Base-by-base conservation (phyloP, 2,113 vertebrate genomes). In the Cervus canadensis region DNA sequence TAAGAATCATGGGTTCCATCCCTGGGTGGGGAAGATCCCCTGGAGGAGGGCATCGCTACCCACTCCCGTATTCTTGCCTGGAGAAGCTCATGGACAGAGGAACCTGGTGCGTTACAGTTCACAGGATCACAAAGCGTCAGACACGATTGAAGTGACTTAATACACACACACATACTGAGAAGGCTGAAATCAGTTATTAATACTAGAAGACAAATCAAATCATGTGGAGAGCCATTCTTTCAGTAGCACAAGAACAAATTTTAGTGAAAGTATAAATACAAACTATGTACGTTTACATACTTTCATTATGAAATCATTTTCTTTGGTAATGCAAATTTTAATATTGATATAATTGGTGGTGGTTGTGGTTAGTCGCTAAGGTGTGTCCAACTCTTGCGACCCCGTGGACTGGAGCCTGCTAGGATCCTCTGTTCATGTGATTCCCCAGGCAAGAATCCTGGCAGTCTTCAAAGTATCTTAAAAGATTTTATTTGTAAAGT, bases 261-360 rank as follows among this genome's bases (percentile, higher is more conserved):
- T 93, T 88, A 50, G 52, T 92, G 64, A 94, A 84, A 87, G 11
- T 28, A 21, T 64, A 62, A 74, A 81, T 17, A 87, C 4, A 57
- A 90, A 84, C 16, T 67, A 36, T 40, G 12, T 33, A 57, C 23
- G 2, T 26, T 87, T 54, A 60, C 7, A 33, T n/a, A 11, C 59
- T 62, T 93, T 97, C 88, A 40, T 78, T 90, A 79, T 57, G 52
- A 90, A 87, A 89, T 56, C 26, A 11, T 30, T 96, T 17, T 95
- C 30, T 59, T 94, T 82, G 85, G 48, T 81, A 60, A 81, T 26
- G 13, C 28, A 82, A 56, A 91, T 45, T 78, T 86, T 85, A 82
- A 85, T 91, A 74, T 50, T 14, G 36, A 67, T 30, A 25, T 57
- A 50, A 59, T 67, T 52, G 71, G 36, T 76, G 71, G 71, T 76